Evolutionary conservation across 2,888 invertebrate genomes (phyloP).

Genomic region (Drosophila eohydei): DNA sequence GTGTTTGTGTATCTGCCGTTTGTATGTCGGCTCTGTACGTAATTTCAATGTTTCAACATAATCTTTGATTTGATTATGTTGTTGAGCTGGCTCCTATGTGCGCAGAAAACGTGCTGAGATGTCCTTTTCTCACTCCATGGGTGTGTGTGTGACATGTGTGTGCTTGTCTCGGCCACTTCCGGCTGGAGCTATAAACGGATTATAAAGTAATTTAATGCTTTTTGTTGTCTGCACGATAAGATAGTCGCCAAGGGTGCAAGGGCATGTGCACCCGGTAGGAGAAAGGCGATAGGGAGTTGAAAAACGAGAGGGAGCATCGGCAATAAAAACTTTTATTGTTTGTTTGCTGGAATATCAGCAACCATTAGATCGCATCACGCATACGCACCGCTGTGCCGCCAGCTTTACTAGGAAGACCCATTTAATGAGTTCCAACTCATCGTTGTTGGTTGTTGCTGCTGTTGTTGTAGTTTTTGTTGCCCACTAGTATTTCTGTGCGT

Average conservation of each 20-base stretch:
- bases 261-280: background rate
- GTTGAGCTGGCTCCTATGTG: slow-evolving; percentile 70
- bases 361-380: slow-evolving; percentile 65
- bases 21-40: slow-evolving; percentile 57
- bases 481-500: slow-evolving; percentile 39
- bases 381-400: slow-evolving; percentile 60
- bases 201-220: slow-evolving; percentile 82
- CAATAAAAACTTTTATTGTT: slow-evolving; percentile 78
- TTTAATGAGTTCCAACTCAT: slow-evolving; percentile 63
- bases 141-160: slow-evolving; percentile 26
- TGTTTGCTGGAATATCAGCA: slow-evolving; percentile 57
- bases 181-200: slow-evolving; percentile 77
- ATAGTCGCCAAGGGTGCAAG: slow-evolving; percentile 28
- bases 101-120: slow-evolving; percentile 54
- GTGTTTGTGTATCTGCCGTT: slow-evolving; percentile 8
- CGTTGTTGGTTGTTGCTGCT: slow-evolving; percentile 14
- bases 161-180: slow-evolving; percentile 71
- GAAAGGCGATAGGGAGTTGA: background rate
- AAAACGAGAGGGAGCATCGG: slow-evolving; percentile 11
- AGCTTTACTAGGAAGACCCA: slow-evolving; percentile 13
- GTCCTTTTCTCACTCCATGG: slow-evolving; percentile 43
- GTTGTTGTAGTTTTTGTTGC: slow-evolving; percentile 5
- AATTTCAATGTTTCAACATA: slow-evolving; percentile 80
- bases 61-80: slow-evolving; percentile 82
- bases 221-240: slow-evolving; percentile 65